Conservation (phyloP, 23 tunicate species). For the Clavelina lepadiformis region DNA sequence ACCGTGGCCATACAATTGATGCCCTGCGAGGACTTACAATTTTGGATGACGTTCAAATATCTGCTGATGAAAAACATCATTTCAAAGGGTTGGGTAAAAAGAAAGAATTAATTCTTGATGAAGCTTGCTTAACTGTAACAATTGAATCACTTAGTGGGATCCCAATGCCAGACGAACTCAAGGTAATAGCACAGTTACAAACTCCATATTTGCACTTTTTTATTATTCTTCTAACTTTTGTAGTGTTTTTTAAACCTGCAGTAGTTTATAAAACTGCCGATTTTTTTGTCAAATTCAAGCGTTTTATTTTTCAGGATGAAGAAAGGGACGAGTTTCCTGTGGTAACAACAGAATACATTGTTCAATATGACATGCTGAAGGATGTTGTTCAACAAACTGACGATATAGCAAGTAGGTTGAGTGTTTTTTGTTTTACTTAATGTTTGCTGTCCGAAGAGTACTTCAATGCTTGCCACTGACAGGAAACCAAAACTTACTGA, state of each 20-base stretch:
- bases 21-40: slow-evolving; percentile 53
- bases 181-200: too few relatives aligned
- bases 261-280: too few relatives aligned
- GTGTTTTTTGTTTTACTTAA: too few relatives aligned
- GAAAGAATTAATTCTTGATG: slow-evolving; percentile 61
- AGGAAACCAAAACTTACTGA: too few relatives aligned
- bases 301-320: slow-evolving; percentile 31
- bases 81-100: slow-evolving; percentile 70
- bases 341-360: slow-evolving; percentile 33
- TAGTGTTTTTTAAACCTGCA: too few relatives aligned
- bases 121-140: slow-evolving; percentile 42
- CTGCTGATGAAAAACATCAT: slow-evolving; percentile 83
- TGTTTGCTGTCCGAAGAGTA: too few relatives aligned
- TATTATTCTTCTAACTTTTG: too few relatives aligned
- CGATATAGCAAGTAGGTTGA: slow-evolving; percentile 10
- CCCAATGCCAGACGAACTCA: slow-evolving; percentile 76
- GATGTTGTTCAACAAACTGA: slow-evolving; percentile 8
- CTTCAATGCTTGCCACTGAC: too few relatives aligned
- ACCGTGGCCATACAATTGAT: slow-evolving; percentile 77
- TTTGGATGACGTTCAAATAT: slow-evolving; percentile 58
- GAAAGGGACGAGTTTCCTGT: slow-evolving; percentile 73
- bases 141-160: slow-evolving; percentile 48
- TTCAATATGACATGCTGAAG: slow-evolving; percentile 58
- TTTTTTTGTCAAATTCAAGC: background rate
- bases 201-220: too few relatives aligned